phyloP scores from a whole-genome alignment of 2,113 vertebrate species.

The Isichthys henryi region DNA sequence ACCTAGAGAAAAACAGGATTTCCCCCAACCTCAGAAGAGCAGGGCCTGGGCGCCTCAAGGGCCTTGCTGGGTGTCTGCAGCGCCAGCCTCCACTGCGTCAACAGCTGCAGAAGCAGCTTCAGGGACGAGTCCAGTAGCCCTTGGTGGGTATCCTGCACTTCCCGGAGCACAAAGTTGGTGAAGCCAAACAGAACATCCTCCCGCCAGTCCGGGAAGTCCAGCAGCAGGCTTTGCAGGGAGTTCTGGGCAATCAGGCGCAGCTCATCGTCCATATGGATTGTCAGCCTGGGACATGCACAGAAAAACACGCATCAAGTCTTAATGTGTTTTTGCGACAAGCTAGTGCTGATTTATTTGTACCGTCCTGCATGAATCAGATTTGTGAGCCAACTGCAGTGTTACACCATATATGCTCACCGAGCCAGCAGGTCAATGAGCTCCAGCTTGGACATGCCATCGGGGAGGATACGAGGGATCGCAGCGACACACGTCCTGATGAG shows the following conservation, averaged over 20 bases:
- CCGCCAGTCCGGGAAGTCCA: constrained; percentile 95
- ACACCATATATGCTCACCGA: constrained; percentile 47
- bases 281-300: constrained; percentile 65
- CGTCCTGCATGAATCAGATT: not conserved
- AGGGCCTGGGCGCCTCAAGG: constrained; percentile 51
- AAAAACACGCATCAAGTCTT: not conserved
- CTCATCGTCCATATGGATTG: constrained; percentile 97
- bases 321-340: not conserved
- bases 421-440: constrained; percentile 92
- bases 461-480: constrained; percentile 90
- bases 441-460: constrained; percentile 95
- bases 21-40: constrained; percentile 40
- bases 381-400: not conserved
- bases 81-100: constrained; percentile 91
- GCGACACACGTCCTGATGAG: constrained; percentile 95
- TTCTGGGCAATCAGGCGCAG: constrained; percentile 96
- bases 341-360: not conserved
- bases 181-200: constrained; percentile 95
- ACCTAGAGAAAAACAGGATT: constrained; percentile 40
- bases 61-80: constrained; percentile 80
- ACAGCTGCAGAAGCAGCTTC: constrained; percentile 89
- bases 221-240: constrained; percentile 88
- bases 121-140: constrained; percentile 88
- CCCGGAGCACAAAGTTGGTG: constrained; percentile 87
- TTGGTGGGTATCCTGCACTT: constrained; percentile 91